Evolutionary conservation across 2,113 vertebrate genomes (phyloP).

Genomic region (Etheostoma cragini): DNA sequence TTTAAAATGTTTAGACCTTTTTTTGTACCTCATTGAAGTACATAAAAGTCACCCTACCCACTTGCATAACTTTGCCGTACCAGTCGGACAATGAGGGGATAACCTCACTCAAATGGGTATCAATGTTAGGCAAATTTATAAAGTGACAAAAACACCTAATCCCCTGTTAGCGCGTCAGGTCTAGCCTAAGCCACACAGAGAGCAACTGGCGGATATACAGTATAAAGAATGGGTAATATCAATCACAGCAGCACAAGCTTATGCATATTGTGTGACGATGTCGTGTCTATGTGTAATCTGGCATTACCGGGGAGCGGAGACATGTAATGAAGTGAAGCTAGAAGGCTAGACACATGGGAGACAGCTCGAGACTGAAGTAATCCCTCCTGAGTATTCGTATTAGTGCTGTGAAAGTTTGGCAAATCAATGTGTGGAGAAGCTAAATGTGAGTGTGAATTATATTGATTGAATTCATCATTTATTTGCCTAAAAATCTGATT

Average conservation of each 20-base stretch:
- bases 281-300: constrained; percentile 3
- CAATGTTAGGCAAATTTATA: constrained; percentile 30
- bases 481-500: constrained; percentile 1
- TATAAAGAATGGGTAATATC: constrained; percentile 44
- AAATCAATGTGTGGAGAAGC: constrained; percentile 7
- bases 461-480: constrained; percentile 3
- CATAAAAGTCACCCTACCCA: too few relatives aligned
- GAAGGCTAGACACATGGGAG: background rate
- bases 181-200: constrained; percentile 34
- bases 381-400: constrained; percentile 13
- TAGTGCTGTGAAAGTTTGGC: background rate
- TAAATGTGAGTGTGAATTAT: background rate
- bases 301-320: background rate
- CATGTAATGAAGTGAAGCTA: constrained; percentile 12
- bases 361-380: background rate
- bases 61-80: background rate
- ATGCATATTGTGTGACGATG: constrained; percentile 5
- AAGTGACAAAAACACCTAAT: constrained; percentile 65
- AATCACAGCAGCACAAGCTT: constrained; percentile 53
- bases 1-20: background rate
- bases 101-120: constrained; percentile 50
- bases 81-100: background rate
- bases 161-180: constrained; percentile 50
- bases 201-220: constrained; percentile 19
- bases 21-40: background rate